Conservation (phyloP, 2,113 vertebrate genomes). For the Callipepla squamata region DNA sequence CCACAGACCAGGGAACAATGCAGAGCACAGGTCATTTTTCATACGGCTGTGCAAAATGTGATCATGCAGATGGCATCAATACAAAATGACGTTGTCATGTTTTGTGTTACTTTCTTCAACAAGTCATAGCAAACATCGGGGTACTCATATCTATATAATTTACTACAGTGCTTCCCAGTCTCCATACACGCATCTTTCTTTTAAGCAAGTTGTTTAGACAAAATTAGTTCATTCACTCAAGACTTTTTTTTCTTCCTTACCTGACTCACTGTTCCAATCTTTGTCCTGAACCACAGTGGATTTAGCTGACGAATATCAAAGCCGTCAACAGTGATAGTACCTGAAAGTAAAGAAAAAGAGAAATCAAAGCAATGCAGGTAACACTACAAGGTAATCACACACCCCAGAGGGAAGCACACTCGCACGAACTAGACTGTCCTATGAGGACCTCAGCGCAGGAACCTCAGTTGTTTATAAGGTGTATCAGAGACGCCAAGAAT, state of each 20-base stretch:
- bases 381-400: neutral
- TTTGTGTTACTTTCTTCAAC: neutral
- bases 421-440: neutral
- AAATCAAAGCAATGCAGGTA: neutral
- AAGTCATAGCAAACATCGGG: neutral
- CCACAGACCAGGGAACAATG: neutral
- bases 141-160: neutral
- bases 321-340: slow-evolving; percentile 87
- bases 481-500: neutral
- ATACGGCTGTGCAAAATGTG: neutral
- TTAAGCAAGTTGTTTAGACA: neutral
- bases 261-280: slow-evolving; percentile 96
- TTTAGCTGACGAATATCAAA: slow-evolving; percentile 89
- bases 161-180: neutral
- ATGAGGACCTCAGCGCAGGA: neutral
- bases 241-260: slow-evolving; percentile 71
- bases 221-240: neutral
- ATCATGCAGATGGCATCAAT: neutral
- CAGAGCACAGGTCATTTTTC: neutral
- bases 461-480: neutral
- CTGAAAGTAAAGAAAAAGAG: slow-evolving; percentile 72
- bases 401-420: rapidly evolving
- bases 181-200: neutral
- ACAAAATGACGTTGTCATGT: neutral
- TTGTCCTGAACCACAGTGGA: slow-evolving; percentile 90